These are phyloP conservation scores for Merluccius polli DNA, from an alignment of 2,797 vertebrate genomes.

Conservation along the genomic window DNA sequence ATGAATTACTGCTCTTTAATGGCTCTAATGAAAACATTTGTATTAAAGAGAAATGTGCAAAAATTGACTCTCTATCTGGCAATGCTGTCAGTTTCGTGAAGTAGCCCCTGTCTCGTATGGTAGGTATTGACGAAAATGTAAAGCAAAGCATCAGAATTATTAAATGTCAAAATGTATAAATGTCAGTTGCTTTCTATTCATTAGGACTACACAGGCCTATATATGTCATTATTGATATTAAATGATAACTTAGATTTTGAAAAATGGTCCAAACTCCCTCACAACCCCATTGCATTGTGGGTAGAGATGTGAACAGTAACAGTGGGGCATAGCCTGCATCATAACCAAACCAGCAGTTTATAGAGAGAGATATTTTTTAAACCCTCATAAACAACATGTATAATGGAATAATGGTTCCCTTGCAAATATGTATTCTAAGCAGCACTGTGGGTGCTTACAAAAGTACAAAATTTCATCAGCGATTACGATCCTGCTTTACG, in stretches of 20 bases:
- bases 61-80: not conserved
- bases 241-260: not conserved
- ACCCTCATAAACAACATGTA: not conserved
- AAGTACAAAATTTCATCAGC: not conserved
- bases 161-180: no score
- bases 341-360: not conserved
- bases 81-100: not conserved
- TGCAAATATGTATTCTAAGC: not conserved
- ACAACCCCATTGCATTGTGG: not conserved
- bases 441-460: not conserved
- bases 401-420: not conserved
- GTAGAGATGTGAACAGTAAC: not conserved
- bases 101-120: not conserved
- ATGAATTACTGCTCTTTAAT: slow-evolving; percentile 24
- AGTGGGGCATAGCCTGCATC: not conserved
- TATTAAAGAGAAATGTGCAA: slow-evolving; percentile 10
- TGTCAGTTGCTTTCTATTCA: not conserved
- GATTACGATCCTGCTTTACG: not conserved
- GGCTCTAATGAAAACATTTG: slow-evolving; percentile 12
- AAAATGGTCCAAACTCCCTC: not conserved
- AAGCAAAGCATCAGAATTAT: not conserved
- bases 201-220: not conserved
- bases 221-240: not conserved
- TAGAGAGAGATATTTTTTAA: not conserved
- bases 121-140: not conserved